Percentiles rank a stretch among this genome's conserved stretches.
Conservation (phyloP, 2,888 invertebrate genomes). For the Malthinus flaveolus region DNA sequence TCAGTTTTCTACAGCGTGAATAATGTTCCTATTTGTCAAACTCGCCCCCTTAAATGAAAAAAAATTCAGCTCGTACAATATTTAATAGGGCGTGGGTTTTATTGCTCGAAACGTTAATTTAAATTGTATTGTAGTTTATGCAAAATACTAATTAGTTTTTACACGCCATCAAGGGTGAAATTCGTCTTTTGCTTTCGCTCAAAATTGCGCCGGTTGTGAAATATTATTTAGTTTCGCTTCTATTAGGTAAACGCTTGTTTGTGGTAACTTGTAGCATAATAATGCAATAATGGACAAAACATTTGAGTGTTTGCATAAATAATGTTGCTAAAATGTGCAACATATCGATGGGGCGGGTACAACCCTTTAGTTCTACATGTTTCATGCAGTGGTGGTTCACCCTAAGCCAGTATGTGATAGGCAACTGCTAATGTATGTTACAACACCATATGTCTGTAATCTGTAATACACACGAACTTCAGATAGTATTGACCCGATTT, state of each 20-base stretch:
- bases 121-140: slow-evolving; percentile 48
- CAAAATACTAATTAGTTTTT: slow-evolving; percentile 48
- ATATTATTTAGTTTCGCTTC: not conserved
- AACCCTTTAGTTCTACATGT: slow-evolving; percentile 48
- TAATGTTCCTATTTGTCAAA: slow-evolving; percentile 42
- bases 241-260: not conserved
- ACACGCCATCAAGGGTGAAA: slow-evolving; percentile 36
- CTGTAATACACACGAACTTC: not conserved
- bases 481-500: too few species aligned
- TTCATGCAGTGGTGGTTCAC: slow-evolving; percentile 46
- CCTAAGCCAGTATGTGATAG: slow-evolving; percentile 44
- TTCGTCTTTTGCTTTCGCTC: too few species aligned
- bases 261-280: not conserved
- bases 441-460: slow-evolving; percentile 51
- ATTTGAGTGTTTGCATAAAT: slow-evolving; percentile 16
- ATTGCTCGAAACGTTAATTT: slow-evolving; percentile 41
- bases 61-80: slow-evolving; percentile 23
- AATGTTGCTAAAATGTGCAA: slow-evolving; percentile 26
- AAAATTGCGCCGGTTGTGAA: too few species aligned
- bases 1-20: slow-evolving; percentile 38
- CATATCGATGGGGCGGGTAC: slow-evolving; percentile 49
- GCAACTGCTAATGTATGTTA: slow-evolving; percentile 53
- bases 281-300: not conserved
- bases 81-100: slow-evolving; percentile 27
- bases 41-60: slow-evolving; percentile 28